Evolutionary conservation across 2,888 invertebrate species (phyloP).

Genomic region (Polyommatus icarus): DNA sequence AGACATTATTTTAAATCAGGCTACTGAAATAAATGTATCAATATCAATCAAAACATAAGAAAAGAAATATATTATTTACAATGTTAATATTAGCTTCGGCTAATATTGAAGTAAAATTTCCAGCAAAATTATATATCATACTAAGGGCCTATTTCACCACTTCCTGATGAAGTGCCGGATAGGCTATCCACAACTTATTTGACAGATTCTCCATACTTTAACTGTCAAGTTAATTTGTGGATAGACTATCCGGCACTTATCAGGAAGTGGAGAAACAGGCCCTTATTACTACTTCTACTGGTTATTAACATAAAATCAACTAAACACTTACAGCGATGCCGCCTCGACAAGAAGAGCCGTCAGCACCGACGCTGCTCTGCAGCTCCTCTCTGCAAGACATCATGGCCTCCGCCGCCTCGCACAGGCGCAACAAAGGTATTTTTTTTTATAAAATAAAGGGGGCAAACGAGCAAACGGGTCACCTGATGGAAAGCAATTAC

Average conservation of each 20-base stretch:
- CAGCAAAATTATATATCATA: neutral
- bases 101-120: neutral
- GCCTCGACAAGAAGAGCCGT: slow-evolving; percentile 65
- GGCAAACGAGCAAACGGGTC: no score
- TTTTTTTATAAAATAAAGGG: no score
- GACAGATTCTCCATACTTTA: no score
- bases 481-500: no score
- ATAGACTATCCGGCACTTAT: no score
- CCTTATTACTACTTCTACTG: neutral
- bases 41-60: neutral
- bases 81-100: neutral
- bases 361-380: slow-evolving; percentile 69
- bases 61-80: neutral
- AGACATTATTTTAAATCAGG: neutral
- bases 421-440: slow-evolving; percentile 72
- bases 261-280: no score
- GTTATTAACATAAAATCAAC: neutral
- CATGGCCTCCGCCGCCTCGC: slow-evolving; percentile 76
- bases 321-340: slow-evolving; percentile 56
- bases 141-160: no score
- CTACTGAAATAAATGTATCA: neutral
- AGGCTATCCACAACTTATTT: no score
- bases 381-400: slow-evolving; percentile 77
- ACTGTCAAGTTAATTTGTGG: no score
- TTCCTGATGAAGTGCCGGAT: no score